Evolutionary conservation across 2,797 vertebrate species (phyloP).

Genomic region (Sternotherus odoratus): DNA sequence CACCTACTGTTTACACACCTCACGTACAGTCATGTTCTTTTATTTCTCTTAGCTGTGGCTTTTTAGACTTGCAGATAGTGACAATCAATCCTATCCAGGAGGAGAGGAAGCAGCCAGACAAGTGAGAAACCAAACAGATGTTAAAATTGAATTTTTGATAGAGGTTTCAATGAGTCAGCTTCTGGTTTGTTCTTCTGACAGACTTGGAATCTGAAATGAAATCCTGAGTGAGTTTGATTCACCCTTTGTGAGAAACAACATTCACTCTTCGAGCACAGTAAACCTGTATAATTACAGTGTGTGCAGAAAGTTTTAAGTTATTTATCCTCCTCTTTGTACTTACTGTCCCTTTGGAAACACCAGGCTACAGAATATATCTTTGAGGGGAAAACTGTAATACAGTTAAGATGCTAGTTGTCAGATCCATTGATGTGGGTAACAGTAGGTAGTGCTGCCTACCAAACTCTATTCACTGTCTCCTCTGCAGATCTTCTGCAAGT

Average conservation of each 20-base stretch:
- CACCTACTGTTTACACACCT: slow-evolving; percentile 18
- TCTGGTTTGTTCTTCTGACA: slow-evolving; percentile 30
- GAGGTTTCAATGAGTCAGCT: slow-evolving; percentile 56
- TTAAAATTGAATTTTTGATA: slow-evolving; percentile 69
- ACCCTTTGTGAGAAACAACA: slow-evolving; percentile 33
- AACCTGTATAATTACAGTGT: slow-evolving; percentile 11
- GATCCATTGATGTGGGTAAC: slow-evolving; percentile 21
- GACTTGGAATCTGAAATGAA: slow-evolving; percentile 22
- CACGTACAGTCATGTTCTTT: slow-evolving; percentile 39
- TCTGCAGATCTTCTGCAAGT: not conserved
- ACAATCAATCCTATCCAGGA: slow-evolving; percentile 64
- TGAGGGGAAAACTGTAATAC: slow-evolving; percentile 30
- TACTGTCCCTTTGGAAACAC: slow-evolving; percentile 25
- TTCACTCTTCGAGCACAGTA: slow-evolving; percentile 1
- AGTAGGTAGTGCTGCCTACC: slow-evolving; percentile 33
- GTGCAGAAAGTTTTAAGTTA: not conserved
- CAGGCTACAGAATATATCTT: slow-evolving; percentile 14
- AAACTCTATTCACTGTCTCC: not conserved
- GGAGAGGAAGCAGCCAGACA: slow-evolving; percentile 42
- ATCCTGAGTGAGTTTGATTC: slow-evolving; percentile 29
- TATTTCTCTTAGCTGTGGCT: slow-evolving; percentile 48
- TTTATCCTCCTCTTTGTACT: not conserved
- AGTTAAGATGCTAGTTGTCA: slow-evolving; percentile 33
- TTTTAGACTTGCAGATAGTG: slow-evolving; percentile 50
- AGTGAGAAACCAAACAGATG: slow-evolving; percentile 55